Evolutionary conservation across 1,140 invertebrate species (phyloP).

Genomic region (Sitodiplosis mosellana): DNA sequence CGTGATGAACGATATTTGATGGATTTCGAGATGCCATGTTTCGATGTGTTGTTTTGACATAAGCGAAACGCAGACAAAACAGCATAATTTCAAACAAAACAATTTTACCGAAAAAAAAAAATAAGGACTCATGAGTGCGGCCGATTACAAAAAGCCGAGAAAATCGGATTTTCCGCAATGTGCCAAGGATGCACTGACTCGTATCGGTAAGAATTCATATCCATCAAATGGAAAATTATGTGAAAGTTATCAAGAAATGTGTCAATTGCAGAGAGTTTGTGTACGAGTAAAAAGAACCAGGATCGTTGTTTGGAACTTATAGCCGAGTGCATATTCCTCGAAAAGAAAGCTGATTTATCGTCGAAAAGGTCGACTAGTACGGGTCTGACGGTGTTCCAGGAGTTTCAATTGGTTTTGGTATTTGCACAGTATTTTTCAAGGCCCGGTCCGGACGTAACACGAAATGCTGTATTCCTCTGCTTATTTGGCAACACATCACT

Average conservation of each 20-base stretch:
- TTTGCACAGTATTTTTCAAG: conserved; percentile 53
- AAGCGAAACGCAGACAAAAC: no score
- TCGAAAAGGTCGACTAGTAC: conserved; percentile 12
- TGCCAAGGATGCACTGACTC: conserved; percentile 38
- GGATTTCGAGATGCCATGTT: no score
- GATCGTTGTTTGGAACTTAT: conserved; percentile 52
- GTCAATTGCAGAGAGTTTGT: conserved; percentile 14
- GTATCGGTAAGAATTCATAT: conserved; percentile 31
- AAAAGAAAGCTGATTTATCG: conserved; percentile 25
- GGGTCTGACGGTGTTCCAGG: conserved; percentile 42
- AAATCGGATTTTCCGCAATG: conserved; percentile 46
- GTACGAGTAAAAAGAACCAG: conserved; percentile 16
- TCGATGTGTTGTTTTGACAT: no score
- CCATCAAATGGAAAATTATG: conserved; percentile 2
- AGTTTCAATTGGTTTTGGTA: conserved; percentile 55
- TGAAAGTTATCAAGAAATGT: conserved; percentile 1
- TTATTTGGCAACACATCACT: conserved; percentile 51
- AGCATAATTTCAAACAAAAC: no score
- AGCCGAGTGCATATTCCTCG: conserved; percentile 64
- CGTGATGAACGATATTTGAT: no score
- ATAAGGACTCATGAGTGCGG: no score
- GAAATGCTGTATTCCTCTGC: conserved; percentile 62
- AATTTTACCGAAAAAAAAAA: no score
- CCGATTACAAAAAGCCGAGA: conserved; percentile 8
- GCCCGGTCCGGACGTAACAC: conserved; percentile 46